Conservation (phyloP, 2,797 vertebrate species). For the Sebastes flavidus region DNA sequence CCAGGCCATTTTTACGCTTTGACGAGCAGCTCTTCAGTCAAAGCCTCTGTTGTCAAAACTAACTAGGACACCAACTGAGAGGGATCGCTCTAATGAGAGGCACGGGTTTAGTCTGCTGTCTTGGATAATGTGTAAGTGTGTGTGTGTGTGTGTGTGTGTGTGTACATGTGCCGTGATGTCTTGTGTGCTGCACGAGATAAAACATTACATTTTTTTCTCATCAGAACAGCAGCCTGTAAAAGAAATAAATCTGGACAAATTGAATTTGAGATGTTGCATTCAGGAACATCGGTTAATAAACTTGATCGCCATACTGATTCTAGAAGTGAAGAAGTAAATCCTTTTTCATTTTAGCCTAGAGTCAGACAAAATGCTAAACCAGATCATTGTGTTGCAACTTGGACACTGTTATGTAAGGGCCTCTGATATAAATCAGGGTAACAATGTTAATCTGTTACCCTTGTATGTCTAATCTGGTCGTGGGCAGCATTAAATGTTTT, state of each 20-base stretch:
- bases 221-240: not conserved
- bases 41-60: conserved; percentile 28
- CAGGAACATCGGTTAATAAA: not conserved
- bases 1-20: not conserved
- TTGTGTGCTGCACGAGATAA: conserved; percentile 11
- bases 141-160: not conserved
- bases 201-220: not conserved
- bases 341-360: not conserved
- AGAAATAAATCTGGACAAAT: not conserved
- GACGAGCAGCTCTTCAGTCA: conserved; percentile 18
- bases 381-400: not conserved
- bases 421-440: not conserved
- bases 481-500: not conserved
- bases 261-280: not conserved
- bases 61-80: conserved; percentile 11
- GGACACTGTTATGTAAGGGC: not conserved
- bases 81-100: conserved; percentile 42
- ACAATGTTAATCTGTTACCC: not conserved
- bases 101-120: not conserved
- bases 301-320: not conserved
- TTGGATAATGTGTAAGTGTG: conserved; percentile 12
- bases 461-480: conserved; percentile 3
- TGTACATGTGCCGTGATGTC: not conserved
- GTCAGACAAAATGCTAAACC: not conserved
- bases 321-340: not conserved